Evolutionary conservation across 2,113 vertebrate genomes (phyloP).

Genomic region (Notarius lentiginosus): DNA sequence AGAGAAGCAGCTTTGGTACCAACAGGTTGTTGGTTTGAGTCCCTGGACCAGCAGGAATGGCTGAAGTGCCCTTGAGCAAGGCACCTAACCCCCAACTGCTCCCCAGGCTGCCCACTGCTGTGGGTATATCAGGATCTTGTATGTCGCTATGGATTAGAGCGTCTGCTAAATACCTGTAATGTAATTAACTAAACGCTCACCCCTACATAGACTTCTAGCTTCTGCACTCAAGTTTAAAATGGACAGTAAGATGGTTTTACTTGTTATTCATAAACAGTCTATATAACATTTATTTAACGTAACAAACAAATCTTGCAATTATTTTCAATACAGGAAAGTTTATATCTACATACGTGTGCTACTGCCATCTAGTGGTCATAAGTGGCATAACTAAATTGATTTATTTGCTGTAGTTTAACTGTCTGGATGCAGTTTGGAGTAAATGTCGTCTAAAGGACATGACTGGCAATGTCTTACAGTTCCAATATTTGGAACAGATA

Average conservation of each 20-base stretch:
- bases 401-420: background rate
- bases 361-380: constrained; percentile 43
- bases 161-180: background rate
- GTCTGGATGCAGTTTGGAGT: background rate
- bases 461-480: background rate
- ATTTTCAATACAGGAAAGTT: background rate
- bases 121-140: too few species aligned
- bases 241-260: background rate
- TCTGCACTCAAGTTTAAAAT: background rate
- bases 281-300: background rate
- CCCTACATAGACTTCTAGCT: background rate
- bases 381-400: background rate
- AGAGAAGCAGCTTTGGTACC: too few species aligned
- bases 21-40: too few species aligned
- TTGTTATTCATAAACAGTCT: background rate
- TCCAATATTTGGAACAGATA: background rate
- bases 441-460: background rate
- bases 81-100: too few species aligned
- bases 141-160: too few species aligned
- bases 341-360: background rate
- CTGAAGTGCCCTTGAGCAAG: too few species aligned
- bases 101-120: too few species aligned
- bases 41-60: too few species aligned
- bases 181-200: background rate
- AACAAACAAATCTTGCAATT: background rate